Evolutionary conservation across 2,797 vertebrate genomes (phyloP), one percentile per base, ranked within the genome.

Genomic region (Pempheris klunzingeri): DNA sequence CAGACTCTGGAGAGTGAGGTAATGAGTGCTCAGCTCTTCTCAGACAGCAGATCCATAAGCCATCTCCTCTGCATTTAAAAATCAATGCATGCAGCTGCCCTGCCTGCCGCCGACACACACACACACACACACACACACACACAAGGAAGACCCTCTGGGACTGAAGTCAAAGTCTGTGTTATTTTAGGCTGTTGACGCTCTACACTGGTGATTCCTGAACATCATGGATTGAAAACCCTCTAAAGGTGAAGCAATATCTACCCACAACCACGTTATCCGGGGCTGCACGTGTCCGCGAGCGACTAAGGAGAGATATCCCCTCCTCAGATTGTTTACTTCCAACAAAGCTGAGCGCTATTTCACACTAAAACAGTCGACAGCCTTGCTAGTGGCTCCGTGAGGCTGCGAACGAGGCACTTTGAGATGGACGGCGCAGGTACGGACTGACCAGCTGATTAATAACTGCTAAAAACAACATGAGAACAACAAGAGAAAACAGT

Each of bases 51-150:
- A 93, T 93, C 92, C 50, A 93, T 92, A 92, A 83, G 7, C 82
- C 90, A 92, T 94, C 92, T 93, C 90, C 91, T 82, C 89, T 93
- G 88, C 93, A 94, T 95, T 94, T 94, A 94, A 94, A 94, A 94
- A 95, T 94, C 93, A 66, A 95, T 94, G 71, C 44, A 0, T 77
- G 84, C 87, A 92, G 90, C 90, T 88, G 87, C 82, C 61, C 72
- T 60, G 72, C 69, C 68, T 43, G 61, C 71, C 17, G 30, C 46
- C 2, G 7, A 53, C 64, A 65, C 62, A 54, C 64, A 70, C 71
- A 61, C 67, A 46, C 77, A 76, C 73, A 73, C 55, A 50, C 53
- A 57, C 62, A 53, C 61, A 47, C 62, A 44, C 44, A 43, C 66
- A 71, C 65, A 62, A 46, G n/a, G 14, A 60, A 52, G 55, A 41